Percentiles rank a stretch among this genome's conserved stretches.
Conservation (phyloP, 2,888 invertebrate species). For the Tethea ocularis region DNA sequence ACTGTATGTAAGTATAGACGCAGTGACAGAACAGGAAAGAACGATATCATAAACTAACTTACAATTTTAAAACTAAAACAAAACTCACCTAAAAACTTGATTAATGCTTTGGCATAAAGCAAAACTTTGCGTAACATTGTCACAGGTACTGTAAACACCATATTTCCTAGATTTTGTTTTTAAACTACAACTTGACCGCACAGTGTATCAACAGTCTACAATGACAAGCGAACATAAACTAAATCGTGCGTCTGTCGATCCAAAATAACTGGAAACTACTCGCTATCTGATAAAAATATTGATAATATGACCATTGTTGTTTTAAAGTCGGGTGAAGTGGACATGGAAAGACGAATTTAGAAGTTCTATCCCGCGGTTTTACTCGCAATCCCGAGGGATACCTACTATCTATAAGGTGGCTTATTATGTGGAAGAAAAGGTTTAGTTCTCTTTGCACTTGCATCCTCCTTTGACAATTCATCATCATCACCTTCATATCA, state of each 20-base stretch:
- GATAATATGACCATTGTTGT: neutral
- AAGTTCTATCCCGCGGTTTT: no score
- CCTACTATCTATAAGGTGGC: no score
- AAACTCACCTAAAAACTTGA: neutral
- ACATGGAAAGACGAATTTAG: no score
- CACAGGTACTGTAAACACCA: neutral
- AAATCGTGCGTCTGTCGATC: neutral
- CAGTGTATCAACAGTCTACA: neutral
- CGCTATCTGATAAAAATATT: neutral
- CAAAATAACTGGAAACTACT: neutral
- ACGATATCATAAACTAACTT: no score
- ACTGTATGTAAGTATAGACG: no score
- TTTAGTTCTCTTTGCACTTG: no score
- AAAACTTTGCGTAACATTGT: neutral
- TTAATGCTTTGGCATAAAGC: neutral
- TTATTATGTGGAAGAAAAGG: no score
- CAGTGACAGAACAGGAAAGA: no score
- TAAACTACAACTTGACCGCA: neutral
- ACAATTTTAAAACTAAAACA: neutral
- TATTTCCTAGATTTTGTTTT: neutral
- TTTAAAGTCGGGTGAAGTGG: no score
- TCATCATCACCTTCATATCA: no score
- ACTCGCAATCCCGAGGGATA: no score
- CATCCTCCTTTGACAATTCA: no score
- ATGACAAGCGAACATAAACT: neutral